Base-by-base conservation (phyloP, 1,140 invertebrate genomes). In the Pachyrhynchus sulphureomaculatus region DNA sequence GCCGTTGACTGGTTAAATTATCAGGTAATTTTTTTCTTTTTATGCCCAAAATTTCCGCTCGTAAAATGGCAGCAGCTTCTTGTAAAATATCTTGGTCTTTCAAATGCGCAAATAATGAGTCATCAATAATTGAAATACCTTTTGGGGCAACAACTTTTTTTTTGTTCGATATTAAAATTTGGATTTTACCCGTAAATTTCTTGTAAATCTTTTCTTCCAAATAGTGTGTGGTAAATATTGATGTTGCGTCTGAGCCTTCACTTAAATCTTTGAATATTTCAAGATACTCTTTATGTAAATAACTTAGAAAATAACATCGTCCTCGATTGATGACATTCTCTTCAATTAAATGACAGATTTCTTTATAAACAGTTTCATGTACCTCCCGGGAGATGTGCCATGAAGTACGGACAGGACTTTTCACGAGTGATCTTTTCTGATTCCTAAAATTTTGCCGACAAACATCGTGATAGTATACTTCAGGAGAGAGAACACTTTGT, bases 81-180 rank as follows among this genome's bases (percentile, higher is more conserved):
- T 62, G 61, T 21, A 68, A 33, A 5, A 33, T 48, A 41, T 68
- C 59, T 47, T 68, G 53, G 29, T 66, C 63, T 54, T 68, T 67
- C 18, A 67, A 57, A 42, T 67, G 66, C 10, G 48, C 59, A 68
- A 68, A 68, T 54, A 66, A 48, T 33, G 63, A 68, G 0, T 66
- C 58, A 48, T 68, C 59, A 49, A 66, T 59, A 26, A 29, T 49
- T 45, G 59, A 49, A 39, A 68, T 29, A 39, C 64, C 52, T 59
- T 34, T 63, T 13, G 66, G 54, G 13, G 62, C 57, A 62, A 62
- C 13, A 55, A 54, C 52, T 64, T 64, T 64, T 64, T 64, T 53
- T 60, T 15, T 60, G 3, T 26, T 64, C 1, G 33, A 61, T 34
- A 36, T 21, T 41, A 64, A 52, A 53, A 63, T 64, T 61, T 64